These are phyloP conservation scores for Stegodyphus dumicola DNA, from an alignment of 1,140 invertebrate genomes.

Conservation along the genomic window DNA sequence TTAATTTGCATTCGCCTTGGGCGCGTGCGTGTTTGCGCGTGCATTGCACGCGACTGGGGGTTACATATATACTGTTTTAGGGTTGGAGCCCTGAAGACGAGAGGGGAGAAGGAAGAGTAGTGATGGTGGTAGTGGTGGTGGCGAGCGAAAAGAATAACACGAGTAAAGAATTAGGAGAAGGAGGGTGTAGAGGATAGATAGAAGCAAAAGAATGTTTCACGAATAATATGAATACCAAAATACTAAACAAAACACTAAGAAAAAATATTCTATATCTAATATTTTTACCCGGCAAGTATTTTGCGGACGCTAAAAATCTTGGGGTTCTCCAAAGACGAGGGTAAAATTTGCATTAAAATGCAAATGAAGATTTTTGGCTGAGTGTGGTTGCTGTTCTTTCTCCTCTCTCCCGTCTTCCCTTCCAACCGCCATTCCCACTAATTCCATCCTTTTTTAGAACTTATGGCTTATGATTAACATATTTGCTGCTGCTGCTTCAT, in stretches of 20 bases:
- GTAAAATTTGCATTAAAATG: constrained; percentile 58
- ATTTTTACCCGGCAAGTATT: not conserved
- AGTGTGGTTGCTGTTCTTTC: not conserved
- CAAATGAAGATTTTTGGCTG: constrained; percentile 52
- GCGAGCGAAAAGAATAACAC: not conserved
- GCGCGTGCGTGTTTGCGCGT: constrained; percentile 33
- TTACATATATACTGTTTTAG: constrained; percentile 1
- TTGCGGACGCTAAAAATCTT: too few relatives aligned
- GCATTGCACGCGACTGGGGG: constrained; percentile 23
- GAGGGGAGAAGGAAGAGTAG: not conserved
- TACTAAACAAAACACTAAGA: not conserved
- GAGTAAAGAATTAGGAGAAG: not conserved
- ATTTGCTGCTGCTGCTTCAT: constrained; percentile 35
- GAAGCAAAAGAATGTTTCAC: constrained; percentile 28
- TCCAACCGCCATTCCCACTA: not conserved
- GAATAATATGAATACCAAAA: constrained; percentile 57
- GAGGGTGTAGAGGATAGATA: not conserved
- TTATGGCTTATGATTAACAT: constrained; percentile 59
- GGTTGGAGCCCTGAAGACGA: not conserved
- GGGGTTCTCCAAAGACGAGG: not conserved
- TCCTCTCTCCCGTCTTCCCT: not conserved
- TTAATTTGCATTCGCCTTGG: constrained; percentile 52
- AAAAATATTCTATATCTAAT: not conserved
- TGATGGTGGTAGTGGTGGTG: too few relatives aligned
- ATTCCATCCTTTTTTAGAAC: constrained; percentile 54